Percentiles rank a stretch among this genome's conserved stretches.
These are phyloP conservation scores for Phymatocera aterrima DNA, from an alignment of 2,888 invertebrate species.

Conservation along the genomic window DNA sequence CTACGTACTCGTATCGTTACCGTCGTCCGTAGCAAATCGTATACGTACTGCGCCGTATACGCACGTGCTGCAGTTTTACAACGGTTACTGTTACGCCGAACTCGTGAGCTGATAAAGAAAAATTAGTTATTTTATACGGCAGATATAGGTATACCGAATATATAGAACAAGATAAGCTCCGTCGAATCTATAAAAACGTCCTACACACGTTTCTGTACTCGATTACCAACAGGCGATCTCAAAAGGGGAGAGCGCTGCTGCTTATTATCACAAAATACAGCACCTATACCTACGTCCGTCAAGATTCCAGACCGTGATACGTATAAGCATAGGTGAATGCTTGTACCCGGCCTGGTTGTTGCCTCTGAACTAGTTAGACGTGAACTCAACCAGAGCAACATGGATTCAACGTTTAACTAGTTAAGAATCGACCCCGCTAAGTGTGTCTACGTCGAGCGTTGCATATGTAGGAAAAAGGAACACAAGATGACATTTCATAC, in stretches of 20 bases:
- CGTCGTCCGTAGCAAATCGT: slow-evolving; percentile 56
- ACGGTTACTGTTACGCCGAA: slow-evolving; percentile 33
- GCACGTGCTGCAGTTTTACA: slow-evolving; percentile 54
- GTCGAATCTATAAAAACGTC: neutral
- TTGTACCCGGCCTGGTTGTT: no score
- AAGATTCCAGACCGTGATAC: no score
- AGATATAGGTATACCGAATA: neutral
- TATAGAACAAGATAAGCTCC: slow-evolving; percentile 12
- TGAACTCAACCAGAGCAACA: no score
- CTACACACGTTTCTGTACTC: neutral
- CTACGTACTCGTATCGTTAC: slow-evolving; percentile 57
- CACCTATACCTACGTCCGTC: no score
- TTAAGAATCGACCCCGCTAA: no score
- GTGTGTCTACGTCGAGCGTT: no score
- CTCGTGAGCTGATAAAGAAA: slow-evolving; percentile 10
- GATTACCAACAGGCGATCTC: neutral
- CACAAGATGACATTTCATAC: neutral
- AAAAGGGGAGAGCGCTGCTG: neutral
- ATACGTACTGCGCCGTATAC: slow-evolving; percentile 55
- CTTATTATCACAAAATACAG: neutral
- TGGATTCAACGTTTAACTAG: neutral
- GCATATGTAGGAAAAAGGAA: no score
- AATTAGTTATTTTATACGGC: neutral
- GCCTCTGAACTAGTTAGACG: no score
- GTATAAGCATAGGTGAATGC: no score